Base-by-base conservation (phyloP, 2,888 invertebrate species). In the Drosophila emarginata region DNA sequence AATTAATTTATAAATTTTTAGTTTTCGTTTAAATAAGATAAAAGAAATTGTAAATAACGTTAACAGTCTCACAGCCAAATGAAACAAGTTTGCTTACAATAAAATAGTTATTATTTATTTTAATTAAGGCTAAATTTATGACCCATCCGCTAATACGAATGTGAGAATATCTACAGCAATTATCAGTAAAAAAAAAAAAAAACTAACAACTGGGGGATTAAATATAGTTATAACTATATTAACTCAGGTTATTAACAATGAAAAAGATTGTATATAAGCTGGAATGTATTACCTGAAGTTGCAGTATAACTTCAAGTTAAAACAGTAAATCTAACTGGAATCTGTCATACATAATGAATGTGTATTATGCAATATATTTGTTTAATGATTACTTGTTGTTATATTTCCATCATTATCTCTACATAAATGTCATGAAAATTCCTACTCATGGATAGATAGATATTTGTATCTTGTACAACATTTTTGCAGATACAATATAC, bases 401-500 rank as follows among this genome's bases (percentile, higher is more conserved):
- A 21, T 18, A 11, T 15, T 45, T 15, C 18, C 40, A 15, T 15
- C 40, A 9, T 45, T 9, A 2, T 45, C 11, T 21, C 9, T 14
- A 39, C 45, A 21, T 9, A 45, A 45, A 45, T 45, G 45, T 21
- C 21, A 45, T 45, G 18, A 45, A 45, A 45, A 45, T 45, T 45
- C 45, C 45, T 21, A 4, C 56, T 37, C 36, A 9, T 21, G 12
- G 9, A 56, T 36, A 56, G 18, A 21, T 21, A 36, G 28, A 32
- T 32, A 54, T 18, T 18, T 18, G 45, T 45, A 45, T 45, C 45
- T 45, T 18, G 45, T 40, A 40, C 40, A 40, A 15, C 40, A 14
- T 12, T 54, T 53, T 61, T 59, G 28, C 50, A 61, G 52, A 15
- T 61, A 61, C 52, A 77, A 61, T 37, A 15, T 61, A 61, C 52